Percentiles rank a stretch among this genome's conserved stretches.
phyloP scores from a whole-genome alignment of 2,113 vertebrate genomes.

The Colius striatus region DNA sequence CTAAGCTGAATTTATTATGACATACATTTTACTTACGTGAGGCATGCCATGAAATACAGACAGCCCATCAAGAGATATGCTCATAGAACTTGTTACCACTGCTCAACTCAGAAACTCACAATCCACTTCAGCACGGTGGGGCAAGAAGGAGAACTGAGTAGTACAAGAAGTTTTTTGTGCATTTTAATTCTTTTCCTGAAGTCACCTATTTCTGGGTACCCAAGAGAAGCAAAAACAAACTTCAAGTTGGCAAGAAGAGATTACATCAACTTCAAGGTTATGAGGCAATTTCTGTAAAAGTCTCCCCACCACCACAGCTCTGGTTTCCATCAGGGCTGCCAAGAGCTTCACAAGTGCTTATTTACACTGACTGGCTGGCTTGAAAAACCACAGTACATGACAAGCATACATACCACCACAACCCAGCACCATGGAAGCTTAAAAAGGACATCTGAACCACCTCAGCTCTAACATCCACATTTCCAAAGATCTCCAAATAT shows the following conservation, averaged over 20 bases:
- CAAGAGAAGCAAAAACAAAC: neutral
- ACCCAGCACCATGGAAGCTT: neutral
- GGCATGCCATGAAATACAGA: neutral
- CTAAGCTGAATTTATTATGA: neutral
- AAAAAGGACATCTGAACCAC: neutral
- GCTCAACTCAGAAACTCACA: neutral
- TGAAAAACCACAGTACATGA: accelerated
- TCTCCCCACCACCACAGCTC: neutral
- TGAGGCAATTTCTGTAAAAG: neutral
- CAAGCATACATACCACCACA: neutral
- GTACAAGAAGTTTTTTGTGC: neutral
- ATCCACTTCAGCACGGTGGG: neutral
- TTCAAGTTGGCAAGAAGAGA: neutral
- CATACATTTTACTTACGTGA: neutral
- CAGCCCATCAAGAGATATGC: neutral
- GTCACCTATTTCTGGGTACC: neutral
- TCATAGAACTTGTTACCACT: neutral
- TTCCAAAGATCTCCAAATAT: neutral
- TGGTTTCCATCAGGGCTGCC: neutral
- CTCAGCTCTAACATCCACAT: neutral
- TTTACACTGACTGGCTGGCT: neutral
- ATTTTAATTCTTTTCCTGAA: neutral
- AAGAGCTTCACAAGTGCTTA: neutral
- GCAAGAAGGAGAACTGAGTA: neutral
- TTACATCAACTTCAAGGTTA: neutral